Conservation (phyloP, 2,113 vertebrate genomes). For the Anseranas semipalmata region DNA sequence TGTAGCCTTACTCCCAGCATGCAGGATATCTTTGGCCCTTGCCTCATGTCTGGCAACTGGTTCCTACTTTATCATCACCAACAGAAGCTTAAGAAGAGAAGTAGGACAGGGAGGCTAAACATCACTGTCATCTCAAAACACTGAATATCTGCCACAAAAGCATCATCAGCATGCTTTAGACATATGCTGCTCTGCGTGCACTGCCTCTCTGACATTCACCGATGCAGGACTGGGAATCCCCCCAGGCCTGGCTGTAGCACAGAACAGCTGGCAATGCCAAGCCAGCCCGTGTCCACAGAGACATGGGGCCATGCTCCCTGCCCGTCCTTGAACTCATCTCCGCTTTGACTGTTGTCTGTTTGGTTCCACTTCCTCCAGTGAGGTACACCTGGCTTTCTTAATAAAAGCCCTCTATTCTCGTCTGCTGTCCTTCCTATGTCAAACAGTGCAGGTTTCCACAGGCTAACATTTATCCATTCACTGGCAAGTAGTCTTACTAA, state of each 20-base stretch:
- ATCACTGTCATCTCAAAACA: background rate
- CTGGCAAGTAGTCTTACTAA: background rate
- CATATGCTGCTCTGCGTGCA: background rate
- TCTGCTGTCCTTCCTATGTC: background rate
- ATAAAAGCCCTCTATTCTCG: background rate
- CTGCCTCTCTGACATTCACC: background rate
- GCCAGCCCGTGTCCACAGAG: background rate
- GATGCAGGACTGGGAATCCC: background rate
- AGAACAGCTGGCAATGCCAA: background rate
- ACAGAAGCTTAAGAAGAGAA: background rate
- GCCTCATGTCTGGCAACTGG: background rate
- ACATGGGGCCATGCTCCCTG: accelerated
- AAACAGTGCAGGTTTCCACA: background rate
- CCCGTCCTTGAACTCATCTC: background rate
- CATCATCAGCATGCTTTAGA: background rate
- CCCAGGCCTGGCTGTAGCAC: background rate
- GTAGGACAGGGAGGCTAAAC: background rate
- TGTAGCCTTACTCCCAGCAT: background rate
- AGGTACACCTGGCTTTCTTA: background rate
- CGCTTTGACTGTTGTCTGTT: background rate
- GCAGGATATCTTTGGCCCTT: background rate
- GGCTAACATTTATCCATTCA: background rate
- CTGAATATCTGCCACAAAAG: background rate
- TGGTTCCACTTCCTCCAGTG: background rate
- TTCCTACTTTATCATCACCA: background rate